Base-by-base conservation (phyloP, 2,797 vertebrate genomes). In the Malacoraja senta region DNA sequence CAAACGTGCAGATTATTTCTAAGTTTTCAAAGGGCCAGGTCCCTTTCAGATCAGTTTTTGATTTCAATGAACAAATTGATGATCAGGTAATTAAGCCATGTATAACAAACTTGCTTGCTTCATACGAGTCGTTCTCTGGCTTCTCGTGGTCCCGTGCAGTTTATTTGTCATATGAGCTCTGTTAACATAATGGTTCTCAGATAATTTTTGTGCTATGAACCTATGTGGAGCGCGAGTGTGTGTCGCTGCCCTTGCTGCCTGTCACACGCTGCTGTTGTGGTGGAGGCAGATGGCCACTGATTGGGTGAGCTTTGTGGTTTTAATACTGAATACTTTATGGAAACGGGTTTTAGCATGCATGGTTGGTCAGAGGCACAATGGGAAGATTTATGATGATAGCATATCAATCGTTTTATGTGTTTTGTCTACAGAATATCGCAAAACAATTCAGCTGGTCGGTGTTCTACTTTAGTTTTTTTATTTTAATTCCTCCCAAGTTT, bases 251-350 rank as follows among this genome's bases (percentile, higher is more conserved):
- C 93, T 94, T 94, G 94, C 95, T 95, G 95, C 95, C 95, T 93
- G 95, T 95, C 96, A 97, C 95, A 94, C 95, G 95, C 96, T 96
- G 96, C 96, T 96, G 96, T 96, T 96, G 96, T 94, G 94, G 95
- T 95, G 95, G 96, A 97, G 98, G 97, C 97, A 98, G 97, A 98
- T 98, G 97, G 97, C 97, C 96, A 95, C 96, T 97, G 97, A 97
- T 97, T 97, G 97, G 96, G 97, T 95, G 96, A 96, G 97, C 97
- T 97, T 97, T 97, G 97, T 97, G 96, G 95, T 95, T 96, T 96
- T 96, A 96, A 97, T 96, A 95, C 96, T 97, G 96, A 97, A 96
- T 97, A 97, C 96, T 97, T 97, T 97, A 97, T 97, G 96, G 97
- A 96, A 96, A 97, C 96, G 96, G 96, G 95, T 96, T 97, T 97